Conservation (phyloP, 2,113 vertebrate species). For the Syrmaticus mikado region DNA sequence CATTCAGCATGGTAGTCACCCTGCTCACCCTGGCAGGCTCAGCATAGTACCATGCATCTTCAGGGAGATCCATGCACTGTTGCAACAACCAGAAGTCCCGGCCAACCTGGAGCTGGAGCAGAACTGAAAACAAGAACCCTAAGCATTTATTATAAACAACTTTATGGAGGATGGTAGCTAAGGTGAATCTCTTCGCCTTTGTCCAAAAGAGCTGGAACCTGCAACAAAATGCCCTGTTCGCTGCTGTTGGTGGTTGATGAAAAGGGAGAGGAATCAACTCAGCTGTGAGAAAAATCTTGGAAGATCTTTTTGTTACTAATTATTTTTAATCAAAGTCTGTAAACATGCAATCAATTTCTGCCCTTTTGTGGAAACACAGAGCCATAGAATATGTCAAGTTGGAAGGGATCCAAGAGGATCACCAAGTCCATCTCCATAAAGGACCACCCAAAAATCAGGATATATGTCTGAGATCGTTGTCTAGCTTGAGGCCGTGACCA, state of each 20-base stretch:
- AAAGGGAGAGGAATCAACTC: not conserved
- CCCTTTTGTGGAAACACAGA: not conserved
- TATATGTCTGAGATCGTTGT: no score
- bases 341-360: not conserved
- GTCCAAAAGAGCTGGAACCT: not conserved
- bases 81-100: not conserved
- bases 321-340: not conserved
- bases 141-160: not conserved
- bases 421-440: no score
- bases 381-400: no score
- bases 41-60: rapidly evolving
- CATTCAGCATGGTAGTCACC: not conserved
- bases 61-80: rapidly evolving
- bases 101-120: not conserved
- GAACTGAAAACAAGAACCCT: not conserved
- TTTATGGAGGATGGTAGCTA: not conserved
- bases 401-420: no score
- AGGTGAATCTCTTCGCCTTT: not conserved
- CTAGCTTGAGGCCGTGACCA: no score
- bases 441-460: no score
- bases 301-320: not conserved
- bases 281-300: not conserved
- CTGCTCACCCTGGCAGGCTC: not conserved
- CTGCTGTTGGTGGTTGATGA: not conserved
- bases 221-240: not conserved